Evolutionary conservation across 2,797 vertebrate species (phyloP), one percentile per base, ranked within the genome.

Genomic region (Poeciliopsis paucimaculata): DNA sequence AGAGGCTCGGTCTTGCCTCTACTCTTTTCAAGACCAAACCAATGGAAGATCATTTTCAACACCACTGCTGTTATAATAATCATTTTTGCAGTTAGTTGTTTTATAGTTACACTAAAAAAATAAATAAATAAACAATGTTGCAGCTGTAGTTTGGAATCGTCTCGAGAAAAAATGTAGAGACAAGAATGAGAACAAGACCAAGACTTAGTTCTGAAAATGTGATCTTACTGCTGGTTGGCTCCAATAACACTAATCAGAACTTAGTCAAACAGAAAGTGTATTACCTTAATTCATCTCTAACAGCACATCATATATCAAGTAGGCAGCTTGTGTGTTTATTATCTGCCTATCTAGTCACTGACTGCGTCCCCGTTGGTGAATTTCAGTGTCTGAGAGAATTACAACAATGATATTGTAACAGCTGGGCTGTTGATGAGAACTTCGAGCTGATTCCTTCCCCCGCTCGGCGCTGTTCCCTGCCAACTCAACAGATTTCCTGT

Each of bases 371-470:
- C 70, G 75, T 91, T 86, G 76, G 84, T 86, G 82, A 87, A 87
- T 87, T 90, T 91, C 85, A 91, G 64, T 75, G 82, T 91, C 84
- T 91, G 84, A 89, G 88, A 89, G 86, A 77, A 77, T 87, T 84
- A 87, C 81, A 90, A 87, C 91, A 90, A 90, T 85, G 79, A 89
- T 88, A 87, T 88, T 87, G 88, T 84, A 95, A 94, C 94, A 95
- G 93, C 93, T 95, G 94, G 90, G 84, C 88, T 90, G 88, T 87
- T 90, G 90, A 93, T 94, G 92, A 88, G 91, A 93, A 91, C 87
- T 87, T 90, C 89, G 88, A 93, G 92, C 87, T 88, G 86, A 92
- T 94, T 93, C 82, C 90, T 94, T 92, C 92, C 90, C 93, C 85
- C 88, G 88, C 84, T 91, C 80, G 87, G 87, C 87, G 90, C 84